Evolutionary conservation across 2,797 vertebrate species (phyloP), one percentile per base, ranked within the genome.

Genomic region (Delichon dasypus): DNA sequence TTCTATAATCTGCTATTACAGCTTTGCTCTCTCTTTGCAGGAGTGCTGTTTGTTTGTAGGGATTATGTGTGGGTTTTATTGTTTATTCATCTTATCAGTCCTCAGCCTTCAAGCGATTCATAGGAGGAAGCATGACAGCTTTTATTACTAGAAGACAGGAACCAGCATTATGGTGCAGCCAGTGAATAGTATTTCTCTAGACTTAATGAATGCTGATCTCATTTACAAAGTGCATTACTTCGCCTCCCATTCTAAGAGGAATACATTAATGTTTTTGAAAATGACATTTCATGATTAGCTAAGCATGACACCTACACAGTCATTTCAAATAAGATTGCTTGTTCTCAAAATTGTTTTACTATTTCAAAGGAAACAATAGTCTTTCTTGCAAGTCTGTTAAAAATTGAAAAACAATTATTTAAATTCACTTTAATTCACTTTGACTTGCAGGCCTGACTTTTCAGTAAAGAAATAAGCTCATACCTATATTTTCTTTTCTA

Each of bases 271-370:
- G 79, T 83, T 95, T 94, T 95, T 88, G 73, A 89, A 90, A 94
- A 90, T 95, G 80, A 87, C 92, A 96, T 96, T 97, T 97, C 72
- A 82, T 95, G 92, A 97, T 95, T 97, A 97, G 82, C 77, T 94
- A 96, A 96, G 89, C 81, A 64, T 18, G 25, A 84, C 93, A 89
- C 89, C 80, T 94, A 93, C 93, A 94, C 65, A 95, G 34, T 77
- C 80, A 81, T 93, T 97, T 95, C 73, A 95, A 95, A 94, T 95
- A 88, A 94, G 79, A 95, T 92, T 95, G 44, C 42, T 78, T 94
- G 64, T 61, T 91, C 60, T 93, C 62, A 64, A 86, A 96, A 97
- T 93, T 96, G 81, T 95, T 93, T 92, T 93, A 93, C 58, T 86
- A 16, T 94, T 83, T 91, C 91, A 92, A 68, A 94, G 64, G 53